These are phyloP conservation scores for Apamea monoglypha DNA, from an alignment of 2,888 invertebrate genomes.

Conservation along the genomic window DNA sequence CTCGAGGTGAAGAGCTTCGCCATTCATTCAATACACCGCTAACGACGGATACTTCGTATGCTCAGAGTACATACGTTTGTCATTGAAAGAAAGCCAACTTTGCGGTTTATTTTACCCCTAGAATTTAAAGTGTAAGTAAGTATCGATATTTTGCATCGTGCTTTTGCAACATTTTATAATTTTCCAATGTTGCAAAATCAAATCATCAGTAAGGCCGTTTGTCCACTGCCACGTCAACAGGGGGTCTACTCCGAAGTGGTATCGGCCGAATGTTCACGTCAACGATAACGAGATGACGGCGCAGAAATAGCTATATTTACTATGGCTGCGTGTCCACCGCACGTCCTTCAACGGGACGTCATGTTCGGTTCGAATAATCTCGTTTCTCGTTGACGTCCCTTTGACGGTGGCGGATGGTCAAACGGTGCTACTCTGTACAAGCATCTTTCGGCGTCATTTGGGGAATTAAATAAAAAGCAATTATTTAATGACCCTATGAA, in stretches of 20 bases:
- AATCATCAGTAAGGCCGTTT: neutral
- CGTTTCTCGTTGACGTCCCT: neutral
- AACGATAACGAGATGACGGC: neutral
- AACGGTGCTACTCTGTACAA: neutral
- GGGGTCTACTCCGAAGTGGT: no score
- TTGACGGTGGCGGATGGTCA: neutral
- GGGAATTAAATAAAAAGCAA: neutral
- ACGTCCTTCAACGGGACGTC: neutral
- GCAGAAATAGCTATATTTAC: neutral
- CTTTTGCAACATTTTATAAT: neutral
- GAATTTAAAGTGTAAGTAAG: constrained; percentile 2
- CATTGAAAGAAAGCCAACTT: constrained; percentile 40
- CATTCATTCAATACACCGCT: constrained; percentile 20
- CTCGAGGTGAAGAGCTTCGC: constrained; percentile 14
- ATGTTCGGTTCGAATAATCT: neutral
- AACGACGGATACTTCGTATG: constrained; percentile 23
- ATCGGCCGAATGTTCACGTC: no score
- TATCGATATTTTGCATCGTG: neutral
- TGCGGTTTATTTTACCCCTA: constrained; percentile 12
- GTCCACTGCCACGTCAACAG: neutral
- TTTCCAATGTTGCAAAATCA: constrained; percentile 4
- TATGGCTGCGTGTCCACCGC: neutral
- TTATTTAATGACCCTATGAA: neutral
- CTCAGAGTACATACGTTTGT: constrained; percentile 14
- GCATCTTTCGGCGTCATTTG: neutral